phyloP scores from a whole-genome alignment of 2,797 vertebrate genomes.

The Gallinago nigripennis region DNA sequence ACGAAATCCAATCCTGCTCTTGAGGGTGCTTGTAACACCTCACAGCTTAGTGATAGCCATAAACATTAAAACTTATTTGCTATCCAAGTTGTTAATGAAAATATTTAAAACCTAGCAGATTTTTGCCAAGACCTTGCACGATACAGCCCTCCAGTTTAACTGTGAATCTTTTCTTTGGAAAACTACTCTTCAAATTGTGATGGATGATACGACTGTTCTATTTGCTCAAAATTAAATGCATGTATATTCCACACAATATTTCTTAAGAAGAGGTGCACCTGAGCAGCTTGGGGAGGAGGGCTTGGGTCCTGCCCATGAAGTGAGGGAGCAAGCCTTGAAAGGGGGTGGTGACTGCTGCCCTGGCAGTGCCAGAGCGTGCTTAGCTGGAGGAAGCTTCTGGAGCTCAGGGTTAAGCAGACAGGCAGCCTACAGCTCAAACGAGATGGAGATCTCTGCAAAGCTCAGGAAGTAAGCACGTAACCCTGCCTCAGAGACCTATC shows the following conservation, averaged over 20 bases:
- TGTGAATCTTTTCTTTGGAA: background rate
- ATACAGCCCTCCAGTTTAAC: background rate
- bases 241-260: accelerated
- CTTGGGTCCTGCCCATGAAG: background rate
- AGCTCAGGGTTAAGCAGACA: background rate
- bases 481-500: background rate
- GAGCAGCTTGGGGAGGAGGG: background rate
- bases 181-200: background rate
- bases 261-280: background rate
- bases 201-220: background rate
- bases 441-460: background rate
- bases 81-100: background rate
- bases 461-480: background rate
- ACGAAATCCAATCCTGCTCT: background rate
- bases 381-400: background rate
- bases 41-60: background rate
- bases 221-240: background rate
- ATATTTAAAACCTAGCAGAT: background rate
- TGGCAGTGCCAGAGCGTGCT: too few relatives aligned
- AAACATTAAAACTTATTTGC: background rate
- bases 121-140: background rate
- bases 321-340: background rate
- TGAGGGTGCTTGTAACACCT: background rate
- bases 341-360: background rate
- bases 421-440: background rate